These are phyloP conservation scores for Sinopyrophorus schimmeli DNA, from an alignment of 2,888 invertebrate genomes.

Conservation along the genomic window DNA sequence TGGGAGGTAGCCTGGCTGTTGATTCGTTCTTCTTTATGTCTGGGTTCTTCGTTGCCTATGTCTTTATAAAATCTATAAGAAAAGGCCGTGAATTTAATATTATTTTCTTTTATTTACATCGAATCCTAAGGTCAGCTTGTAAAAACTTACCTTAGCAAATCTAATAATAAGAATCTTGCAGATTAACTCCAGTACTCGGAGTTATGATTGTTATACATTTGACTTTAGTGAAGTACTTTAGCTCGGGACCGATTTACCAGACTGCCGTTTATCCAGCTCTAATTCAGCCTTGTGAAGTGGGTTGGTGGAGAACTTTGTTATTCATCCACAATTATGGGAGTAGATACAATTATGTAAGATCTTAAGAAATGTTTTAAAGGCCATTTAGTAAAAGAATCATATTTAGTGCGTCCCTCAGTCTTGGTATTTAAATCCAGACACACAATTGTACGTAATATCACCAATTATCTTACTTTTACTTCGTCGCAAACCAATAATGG, in stretches of 20 bases:
- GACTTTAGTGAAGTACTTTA: neutral
- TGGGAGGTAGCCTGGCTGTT: no score
- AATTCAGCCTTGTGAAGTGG: neutral
- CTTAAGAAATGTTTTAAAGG: neutral
- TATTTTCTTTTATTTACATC: no score
- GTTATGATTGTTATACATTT: conserved; percentile 1
- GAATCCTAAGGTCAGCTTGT: no score
- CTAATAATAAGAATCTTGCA: no score
- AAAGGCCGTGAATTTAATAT: no score
- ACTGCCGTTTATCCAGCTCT: neutral
- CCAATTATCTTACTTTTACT: no score
- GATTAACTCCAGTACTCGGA: neutral
- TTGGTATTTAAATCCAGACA: conserved; percentile 2
- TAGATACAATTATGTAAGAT: conserved; percentile 7
- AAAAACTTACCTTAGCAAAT: no score
- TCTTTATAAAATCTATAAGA: no score
- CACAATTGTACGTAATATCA: conserved; percentile 2
- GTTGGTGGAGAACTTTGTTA: conserved; percentile 5
- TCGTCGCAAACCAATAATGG: neutral
- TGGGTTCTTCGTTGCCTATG: no score
- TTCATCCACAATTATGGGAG: conserved; percentile 9
- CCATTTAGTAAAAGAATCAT: neutral
- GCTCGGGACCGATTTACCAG: neutral
- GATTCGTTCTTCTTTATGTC: no score
- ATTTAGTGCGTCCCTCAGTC: neutral